A percentile compares a stretch with the other conserved stretches of the same genome.
Evolutionary conservation across 2,797 vertebrate genomes (phyloP).

Genomic region (Squalus acanthias): DNA sequence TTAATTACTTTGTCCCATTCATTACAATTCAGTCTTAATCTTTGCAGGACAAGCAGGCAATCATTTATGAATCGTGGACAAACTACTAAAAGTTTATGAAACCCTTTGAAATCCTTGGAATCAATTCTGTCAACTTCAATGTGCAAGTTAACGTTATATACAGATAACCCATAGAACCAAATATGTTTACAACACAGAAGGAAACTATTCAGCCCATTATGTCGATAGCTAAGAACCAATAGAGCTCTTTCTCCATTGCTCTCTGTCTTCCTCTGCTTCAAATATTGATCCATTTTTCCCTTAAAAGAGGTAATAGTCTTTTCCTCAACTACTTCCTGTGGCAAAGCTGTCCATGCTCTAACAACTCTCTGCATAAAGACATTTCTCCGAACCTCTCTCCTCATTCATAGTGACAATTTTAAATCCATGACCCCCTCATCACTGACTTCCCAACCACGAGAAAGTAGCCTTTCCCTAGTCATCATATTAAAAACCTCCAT

Average conservation of each 20-base stretch:
- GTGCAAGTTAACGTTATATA: not conserved
- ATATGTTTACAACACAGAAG: not conserved
- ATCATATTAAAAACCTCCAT: not conserved
- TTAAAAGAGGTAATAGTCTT: too few species aligned
- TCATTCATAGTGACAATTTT: not conserved
- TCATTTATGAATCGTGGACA: slow-evolving; percentile 24
- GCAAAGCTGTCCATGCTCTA: not conserved
- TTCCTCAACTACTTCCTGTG: not conserved
- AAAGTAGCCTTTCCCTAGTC: not conserved
- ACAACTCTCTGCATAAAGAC: not conserved
- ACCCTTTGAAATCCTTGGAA: not conserved
- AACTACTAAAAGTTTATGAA: slow-evolving; percentile 20
- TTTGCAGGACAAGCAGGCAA: slow-evolving; percentile 32
- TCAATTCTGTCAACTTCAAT: not conserved
- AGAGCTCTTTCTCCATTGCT: not conserved
- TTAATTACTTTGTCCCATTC: slow-evolving; percentile 31
- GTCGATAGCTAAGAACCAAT: not conserved
- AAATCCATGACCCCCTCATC: not conserved
- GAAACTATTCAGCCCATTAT: not conserved
- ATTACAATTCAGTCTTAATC: slow-evolving; percentile 31
- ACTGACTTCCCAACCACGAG: not conserved
- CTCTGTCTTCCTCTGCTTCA: not conserved
- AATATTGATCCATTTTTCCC: not conserved
- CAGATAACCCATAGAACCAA: not conserved
- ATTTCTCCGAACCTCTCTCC: not conserved